Base-by-base conservation (phyloP, 2,113 vertebrate genomes). In the Cinclus mexicanus region DNA sequence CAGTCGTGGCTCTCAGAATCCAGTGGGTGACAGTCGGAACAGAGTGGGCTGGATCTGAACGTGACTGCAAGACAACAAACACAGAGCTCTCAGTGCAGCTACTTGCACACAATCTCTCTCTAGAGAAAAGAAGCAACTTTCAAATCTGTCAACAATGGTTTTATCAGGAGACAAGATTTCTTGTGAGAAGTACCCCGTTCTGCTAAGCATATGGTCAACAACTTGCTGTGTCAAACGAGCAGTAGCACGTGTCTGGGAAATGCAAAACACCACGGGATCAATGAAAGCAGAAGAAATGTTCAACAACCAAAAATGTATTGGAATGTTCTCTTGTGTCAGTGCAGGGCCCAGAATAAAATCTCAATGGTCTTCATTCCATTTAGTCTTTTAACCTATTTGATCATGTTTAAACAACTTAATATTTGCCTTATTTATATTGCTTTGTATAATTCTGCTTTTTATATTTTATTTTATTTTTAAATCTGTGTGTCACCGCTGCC, bases 131-230 rank as follows among this genome's bases (percentile, higher is more conserved):
- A 29, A 39, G 9, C 65, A 28, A 63, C 68, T 75, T 94, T 90
- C 39, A 83, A 90, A 83, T 64, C 52, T 92, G 71, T 83, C 83
- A 75, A 47, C 67, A 77, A 67, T 83, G 68, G 83, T 55, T 94
- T 81, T 68, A 90, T 47, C 63, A 57, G 49, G 41, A 80, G 61
- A 25, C 67, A 50, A 50, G 83, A 61, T 61, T 88, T 90, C 85
- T 77, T 39, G 71, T 64, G 75, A 87, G 61, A 50, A 68, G 57
- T 41, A 76, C 22, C 46, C 85, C 63, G 26, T 80, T 90, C 75
- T 90, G 83, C 65, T 63, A 61, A 95, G 63, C 88, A 86, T 86
- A 92, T 88, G 88, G 90, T 90, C 88, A 97, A 69, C 63, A 93
- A 94, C 67, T 92, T 50, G 26, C 59, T 39, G 33, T 92, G 89